Evolutionary conservation across 2,113 vertebrate genomes (phyloP), one percentile per base, ranked within the genome.

Genomic region (Corythornis vintsioides): DNA sequence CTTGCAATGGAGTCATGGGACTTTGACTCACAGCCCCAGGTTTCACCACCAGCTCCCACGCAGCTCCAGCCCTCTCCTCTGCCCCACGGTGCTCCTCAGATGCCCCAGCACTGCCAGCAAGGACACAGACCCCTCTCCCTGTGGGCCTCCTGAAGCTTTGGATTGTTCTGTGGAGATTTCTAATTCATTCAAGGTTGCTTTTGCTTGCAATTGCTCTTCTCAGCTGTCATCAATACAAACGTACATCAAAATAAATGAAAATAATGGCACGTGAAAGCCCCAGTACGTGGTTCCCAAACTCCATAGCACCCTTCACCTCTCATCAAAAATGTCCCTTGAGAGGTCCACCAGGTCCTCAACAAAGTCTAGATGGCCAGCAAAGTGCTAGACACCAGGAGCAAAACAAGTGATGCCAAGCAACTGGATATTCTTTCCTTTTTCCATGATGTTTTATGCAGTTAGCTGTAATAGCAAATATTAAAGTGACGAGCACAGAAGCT

Each of bases 1-100:
- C 92, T 75, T 57, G 91, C 89, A 69, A 31, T 57, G 59, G 92
- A 94, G 95, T 96, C 94, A 93, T 88, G 85, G 79, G 94, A 93
- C 85, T 83, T 96, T 93, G 94, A 96, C 82, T 94, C 95, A 95
- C 4, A 2, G 89, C 38, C 60, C 78, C 72, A 75, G 63, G 86
- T 93, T 84, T 90, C 59, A 69, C 55, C 63, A 88, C 35, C 83
- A 81, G 69, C 31, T 57, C 71, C 47, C 19, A 11, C 3, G 0
- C n/a, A 13, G 65, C 48, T 38, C 31, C 73, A 53, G 47, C 35
- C 31, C 33, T 33, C 43, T 59, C 35, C 53, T 76, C 29, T 70
- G 57, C 25, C 40, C 50, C 0, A 0, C 4, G 77, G 42, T 83
- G 31, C 48, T 69, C 20, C 77, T 55, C 86, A 29, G 45, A 53